phyloP scores from a whole-genome alignment of 2,113 vertebrate genomes.

The Larimichthys crocea region DNA sequence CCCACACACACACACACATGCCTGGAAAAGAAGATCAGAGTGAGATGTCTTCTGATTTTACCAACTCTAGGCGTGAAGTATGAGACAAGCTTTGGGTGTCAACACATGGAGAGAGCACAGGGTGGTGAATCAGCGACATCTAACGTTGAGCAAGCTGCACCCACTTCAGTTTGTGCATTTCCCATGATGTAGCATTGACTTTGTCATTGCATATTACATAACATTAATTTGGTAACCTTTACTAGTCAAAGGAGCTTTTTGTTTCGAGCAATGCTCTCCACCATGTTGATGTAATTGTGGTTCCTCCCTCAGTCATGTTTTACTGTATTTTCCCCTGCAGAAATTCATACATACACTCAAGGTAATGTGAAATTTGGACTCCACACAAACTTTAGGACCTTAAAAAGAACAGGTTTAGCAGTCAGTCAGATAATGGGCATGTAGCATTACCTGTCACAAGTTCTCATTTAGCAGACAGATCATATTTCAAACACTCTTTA shows the following conservation, averaged over 20 bases:
- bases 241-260: not conserved
- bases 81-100: slow-evolving; percentile 1
- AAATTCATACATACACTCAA: not conserved
- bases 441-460: not conserved
- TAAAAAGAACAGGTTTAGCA: slow-evolving; percentile 18
- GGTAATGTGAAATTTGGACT: not conserved
- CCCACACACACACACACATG: no score
- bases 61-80: not conserved
- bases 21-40: slow-evolving; percentile 26
- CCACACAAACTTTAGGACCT: not conserved
- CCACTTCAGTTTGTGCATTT: not conserved
- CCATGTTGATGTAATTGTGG: not conserved
- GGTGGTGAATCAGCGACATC: slow-evolving; percentile 52
- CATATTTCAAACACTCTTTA: slow-evolving; percentile 3
- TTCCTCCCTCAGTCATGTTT: not conserved
- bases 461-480: not conserved
- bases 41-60: slow-evolving; percentile 4
- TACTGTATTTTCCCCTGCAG: not conserved
- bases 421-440: not conserved
- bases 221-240: not conserved
- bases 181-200: not conserved
- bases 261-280: not conserved
- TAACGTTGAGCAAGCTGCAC: slow-evolving; percentile 24
- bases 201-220: slow-evolving; percentile 11
- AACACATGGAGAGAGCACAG: not conserved